Conservation (phyloP, 1,140 invertebrate genomes). For the Leptopilina boulardi region DNA sequence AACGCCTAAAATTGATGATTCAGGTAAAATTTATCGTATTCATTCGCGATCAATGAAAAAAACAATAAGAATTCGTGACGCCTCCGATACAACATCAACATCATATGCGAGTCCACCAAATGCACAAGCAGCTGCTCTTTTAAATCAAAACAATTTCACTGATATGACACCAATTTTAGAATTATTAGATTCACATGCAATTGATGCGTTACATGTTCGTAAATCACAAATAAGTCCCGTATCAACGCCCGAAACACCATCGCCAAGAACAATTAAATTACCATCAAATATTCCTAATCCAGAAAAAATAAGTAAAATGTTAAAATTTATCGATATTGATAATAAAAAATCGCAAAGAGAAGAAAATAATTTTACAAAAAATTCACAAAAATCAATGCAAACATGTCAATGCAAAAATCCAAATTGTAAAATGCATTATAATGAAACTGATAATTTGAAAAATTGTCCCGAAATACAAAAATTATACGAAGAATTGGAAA, state of each 20-base stretch:
- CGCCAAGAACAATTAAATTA: constrained; percentile 66
- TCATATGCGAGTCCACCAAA: constrained; percentile 70
- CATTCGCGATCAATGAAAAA: constrained; percentile 41
- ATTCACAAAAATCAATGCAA: background rate
- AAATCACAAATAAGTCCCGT: constrained; percentile 63
- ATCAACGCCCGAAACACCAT: constrained; percentile 72
- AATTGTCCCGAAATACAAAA: constrained; percentile 63
- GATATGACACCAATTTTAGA: constrained; percentile 66
- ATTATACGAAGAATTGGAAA: constrained; percentile 67
- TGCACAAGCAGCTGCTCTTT: constrained; percentile 42
- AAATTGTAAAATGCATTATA: constrained; percentile 56
- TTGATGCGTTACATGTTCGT: constrained; percentile 47
- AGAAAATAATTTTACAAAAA: background rate
- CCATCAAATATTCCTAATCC: constrained; percentile 65
- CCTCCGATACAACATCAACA: constrained; percentile 68
- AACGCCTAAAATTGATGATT: constrained; percentile 38
- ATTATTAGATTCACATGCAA: constrained; percentile 62
- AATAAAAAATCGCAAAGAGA: constrained; percentile 12
- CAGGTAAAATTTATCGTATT: constrained; percentile 52
- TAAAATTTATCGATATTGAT: constrained; percentile 43
- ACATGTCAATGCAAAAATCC: constrained; percentile 64
- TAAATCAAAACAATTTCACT: constrained; percentile 43
- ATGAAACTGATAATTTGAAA: constrained; percentile 52
- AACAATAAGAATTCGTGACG: constrained; percentile 58
- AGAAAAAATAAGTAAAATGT: constrained; percentile 49